Evolutionary conservation across 2,113 vertebrate species (phyloP), one percentile per base, ranked within the genome.

Genomic region (Pithys albifrons): DNA sequence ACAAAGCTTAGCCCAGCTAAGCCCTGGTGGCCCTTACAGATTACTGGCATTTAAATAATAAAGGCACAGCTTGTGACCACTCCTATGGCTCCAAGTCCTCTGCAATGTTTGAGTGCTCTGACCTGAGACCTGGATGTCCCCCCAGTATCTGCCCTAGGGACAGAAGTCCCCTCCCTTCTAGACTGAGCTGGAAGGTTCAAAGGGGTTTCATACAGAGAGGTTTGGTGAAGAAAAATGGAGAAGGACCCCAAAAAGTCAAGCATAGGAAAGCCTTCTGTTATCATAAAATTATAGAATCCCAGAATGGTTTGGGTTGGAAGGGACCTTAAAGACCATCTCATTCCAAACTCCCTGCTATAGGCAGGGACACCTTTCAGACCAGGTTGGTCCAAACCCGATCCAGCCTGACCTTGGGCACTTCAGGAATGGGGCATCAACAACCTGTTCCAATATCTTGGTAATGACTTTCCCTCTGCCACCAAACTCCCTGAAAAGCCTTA

Each of bases 41-140:
- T 85, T 81, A 48, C 14, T 75, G 65, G 19, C 58, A 55, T 89
- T 94, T 65, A 49, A 94, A 65, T 65, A 57, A 69, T 20, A 69
- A 75, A 48, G 15, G 10, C 29, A 41, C 22, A 51, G 17, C 4
- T 70, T 67, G 23, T n/a, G 59, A 45, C 82, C 43, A 39, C 25
- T 92, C 45, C 7, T 19, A 4, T 11, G 5, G 20, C 20, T 70
- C 43, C 33, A 37, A 70, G 65, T 41, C 58, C 46, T 78, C 57
- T 35, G 15, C 27, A 39, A 22, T 7, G 7, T 37, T 88, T 43
- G 19, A 59, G 15, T 20, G 41, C 1, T 17, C 75, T 92, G 18
- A 6, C 19, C 57, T 35, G 33, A 61, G 29, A 77, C 14, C 75
- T 58, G 25, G 31, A 49, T 11, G 41, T 43, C 1, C 2, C 23